Evolutionary conservation across 2,113 vertebrate species (phyloP).

Genomic region (Meriones unguiculatus): DNA sequence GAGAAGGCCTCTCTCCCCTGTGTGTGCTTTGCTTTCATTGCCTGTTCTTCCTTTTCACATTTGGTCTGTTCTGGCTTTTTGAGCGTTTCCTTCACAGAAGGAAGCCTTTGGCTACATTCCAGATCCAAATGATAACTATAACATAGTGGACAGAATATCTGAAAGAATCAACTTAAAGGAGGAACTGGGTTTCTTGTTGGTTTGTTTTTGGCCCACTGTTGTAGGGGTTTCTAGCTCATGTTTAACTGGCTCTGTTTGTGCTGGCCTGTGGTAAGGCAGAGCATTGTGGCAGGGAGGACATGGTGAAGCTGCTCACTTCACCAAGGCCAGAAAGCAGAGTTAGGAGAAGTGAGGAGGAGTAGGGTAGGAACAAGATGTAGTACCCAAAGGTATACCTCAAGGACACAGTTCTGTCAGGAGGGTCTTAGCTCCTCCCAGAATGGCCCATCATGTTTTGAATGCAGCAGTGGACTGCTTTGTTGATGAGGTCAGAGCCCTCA

Average conservation of each 20-base stretch:
- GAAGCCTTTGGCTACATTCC: too few relatives aligned
- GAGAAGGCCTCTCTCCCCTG: neutral
- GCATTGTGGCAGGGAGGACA: neutral
- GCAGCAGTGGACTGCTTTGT: neutral
- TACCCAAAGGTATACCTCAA: neutral
- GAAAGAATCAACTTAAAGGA: neutral
- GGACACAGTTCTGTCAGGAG: neutral
- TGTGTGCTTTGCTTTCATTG: neutral
- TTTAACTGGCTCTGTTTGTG: neutral
- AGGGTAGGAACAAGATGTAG: neutral
- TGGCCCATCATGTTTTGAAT: neutral
- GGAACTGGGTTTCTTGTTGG: neutral
- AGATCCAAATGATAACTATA: too few relatives aligned
- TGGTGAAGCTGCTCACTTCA: neutral
- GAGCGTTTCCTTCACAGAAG: conserved; percentile 21
- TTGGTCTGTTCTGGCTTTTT: neutral
- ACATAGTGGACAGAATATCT: neutral
- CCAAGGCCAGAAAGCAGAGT: neutral
- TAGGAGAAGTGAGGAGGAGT: neutral
- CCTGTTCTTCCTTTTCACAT: neutral
- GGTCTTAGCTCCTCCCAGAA: neutral
- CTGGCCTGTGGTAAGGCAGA: neutral
- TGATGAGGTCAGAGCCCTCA: neutral
- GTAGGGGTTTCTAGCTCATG: neutral
- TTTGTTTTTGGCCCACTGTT: neutral